Base-by-base conservation (phyloP, 2,113 vertebrate genomes). In the Gnathonemus echidnorhynchus region DNA sequence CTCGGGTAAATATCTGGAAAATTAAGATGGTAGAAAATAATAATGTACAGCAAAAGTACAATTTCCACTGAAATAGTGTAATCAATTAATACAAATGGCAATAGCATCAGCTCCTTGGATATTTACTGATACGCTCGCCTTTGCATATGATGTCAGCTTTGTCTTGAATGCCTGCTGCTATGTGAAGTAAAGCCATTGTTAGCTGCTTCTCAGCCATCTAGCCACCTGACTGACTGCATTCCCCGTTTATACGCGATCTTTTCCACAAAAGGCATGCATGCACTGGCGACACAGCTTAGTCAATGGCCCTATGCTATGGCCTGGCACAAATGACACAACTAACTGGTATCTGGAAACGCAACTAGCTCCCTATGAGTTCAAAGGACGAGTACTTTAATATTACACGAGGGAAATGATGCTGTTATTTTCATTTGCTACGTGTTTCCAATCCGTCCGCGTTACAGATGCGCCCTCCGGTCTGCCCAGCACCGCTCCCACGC, bases 401-500 rank as follows among this genome's bases (percentile, higher is more conserved):
- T 11, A 3, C 17, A 21, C 10, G 45, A 48, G 83, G 42, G 19
- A 24, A 3, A 24, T 46, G 7, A 24, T 3, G 35, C 80, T 48
- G 2, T 85, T 24, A 46, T 48, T n/a, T 11, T 48, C 39, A 24
- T 21, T n/a, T 21, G 45, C 83, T 48, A 3, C 6, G 39, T 45
- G 77, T 42, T 83, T 21, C 77, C 35, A 10, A 46, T 24, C 1
- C 77, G 19, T 21, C 35, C 42, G 58, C 58, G n/a, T 66, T n/a
- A n/a, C 58, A 27, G 58, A n/a, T 31, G 70, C 13, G 31, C 74
- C 74, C 87, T 66, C 87, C 90, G 56, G 88, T 88, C 77, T 42
- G 42, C 24, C 27, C 27, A 74, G 24, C 56, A 87, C 50, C 70
- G 88, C 58, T 66, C 88, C 90, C 90, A 89, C 88, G 84, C 92